Percentiles rank a stretch among this genome's conserved stretches.
These are phyloP conservation scores for Neotoma lepida DNA, from an alignment of 2,113 vertebrate genomes.

Conservation along the genomic window DNA sequence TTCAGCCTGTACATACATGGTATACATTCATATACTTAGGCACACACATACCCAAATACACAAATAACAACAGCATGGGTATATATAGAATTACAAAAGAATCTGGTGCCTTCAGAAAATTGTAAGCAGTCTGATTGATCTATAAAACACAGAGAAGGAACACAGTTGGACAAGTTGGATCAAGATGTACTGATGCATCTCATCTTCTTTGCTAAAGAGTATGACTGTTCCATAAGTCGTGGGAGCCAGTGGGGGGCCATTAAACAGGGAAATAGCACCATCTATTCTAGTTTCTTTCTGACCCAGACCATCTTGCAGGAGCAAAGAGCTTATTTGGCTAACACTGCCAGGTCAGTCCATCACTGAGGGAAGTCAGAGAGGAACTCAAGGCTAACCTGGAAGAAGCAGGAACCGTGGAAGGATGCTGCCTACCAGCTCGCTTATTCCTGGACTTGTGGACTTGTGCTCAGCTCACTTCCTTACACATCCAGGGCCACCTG, in stretches of 20 bases:
- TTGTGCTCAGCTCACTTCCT: neutral
- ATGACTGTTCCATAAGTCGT: neutral
- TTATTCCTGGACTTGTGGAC: neutral
- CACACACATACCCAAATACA: neutral
- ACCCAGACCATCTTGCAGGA: neutral
- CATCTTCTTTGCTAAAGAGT: neutral
- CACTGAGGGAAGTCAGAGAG: neutral
- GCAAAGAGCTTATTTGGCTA: neutral
- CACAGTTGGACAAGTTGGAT: accelerated
- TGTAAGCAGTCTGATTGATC: neutral
- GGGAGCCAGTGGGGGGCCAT: neutral
- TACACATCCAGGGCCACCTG: neutral
- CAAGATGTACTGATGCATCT: accelerated
- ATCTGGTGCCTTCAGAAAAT: neutral
- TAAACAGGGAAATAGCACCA: neutral
- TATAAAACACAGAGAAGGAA: neutral
- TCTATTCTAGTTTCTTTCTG: neutral
- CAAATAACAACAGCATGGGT: neutral
- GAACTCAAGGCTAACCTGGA: neutral
- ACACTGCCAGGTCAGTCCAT: neutral
- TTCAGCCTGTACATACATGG: neutral
- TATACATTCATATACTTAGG: too few relatives aligned
- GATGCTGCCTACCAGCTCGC: neutral
- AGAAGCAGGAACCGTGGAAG: neutral
- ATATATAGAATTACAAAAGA: neutral